A percentile compares a stretch with the other conserved stretches of the same genome.
phyloP scores from a whole-genome alignment of 1,140 invertebrate genomes.

The Atopsyche davidsoni region DNA sequence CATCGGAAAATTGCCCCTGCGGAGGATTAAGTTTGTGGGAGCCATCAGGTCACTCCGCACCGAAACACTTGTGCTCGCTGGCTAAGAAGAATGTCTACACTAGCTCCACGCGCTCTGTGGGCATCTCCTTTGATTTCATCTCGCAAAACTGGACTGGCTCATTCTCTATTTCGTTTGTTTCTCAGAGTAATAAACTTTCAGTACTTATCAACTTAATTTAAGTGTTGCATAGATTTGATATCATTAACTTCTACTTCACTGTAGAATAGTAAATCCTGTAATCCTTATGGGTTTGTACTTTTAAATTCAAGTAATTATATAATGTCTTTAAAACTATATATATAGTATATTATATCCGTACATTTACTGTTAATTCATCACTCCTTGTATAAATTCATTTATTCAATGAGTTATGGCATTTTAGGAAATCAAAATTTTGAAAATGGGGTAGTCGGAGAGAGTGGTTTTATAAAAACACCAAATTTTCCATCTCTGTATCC shows the following conservation, averaged over 20 bases:
- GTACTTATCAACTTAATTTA: neutral
- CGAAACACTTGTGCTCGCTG: conserved; percentile 9
- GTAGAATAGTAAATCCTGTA: neutral
- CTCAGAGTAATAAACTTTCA: conserved; percentile 17
- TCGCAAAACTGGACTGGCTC: conserved; percentile 10
- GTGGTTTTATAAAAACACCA: conserved; percentile 43
- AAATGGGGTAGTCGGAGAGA: conserved; percentile 38
- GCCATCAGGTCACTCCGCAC: conserved; percentile 1
- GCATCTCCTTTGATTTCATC: conserved; percentile 13
- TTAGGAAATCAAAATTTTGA: conserved; percentile 55
- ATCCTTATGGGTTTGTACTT: neutral
- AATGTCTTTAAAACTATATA: neutral
- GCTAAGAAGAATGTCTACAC: conserved; percentile 8
- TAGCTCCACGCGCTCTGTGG: conserved; percentile 18
- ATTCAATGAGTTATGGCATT: conserved; percentile 1
- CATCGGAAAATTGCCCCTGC: conserved; percentile 18
- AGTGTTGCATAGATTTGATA: neutral
- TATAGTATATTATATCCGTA: neutral
- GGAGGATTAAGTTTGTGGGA: conserved; percentile 22
- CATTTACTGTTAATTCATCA: neutral
- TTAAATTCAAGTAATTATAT: neutral
- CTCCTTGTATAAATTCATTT: neutral
- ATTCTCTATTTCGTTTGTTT: conserved; percentile 13
- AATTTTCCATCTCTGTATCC: conserved; percentile 62
- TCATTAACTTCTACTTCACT: neutral